A percentile compares a stretch with the other conserved stretches of the same genome.
Evolutionary conservation across 2,797 vertebrate species (phyloP).

Genomic region (Percopsis omiscomaycus): DNA sequence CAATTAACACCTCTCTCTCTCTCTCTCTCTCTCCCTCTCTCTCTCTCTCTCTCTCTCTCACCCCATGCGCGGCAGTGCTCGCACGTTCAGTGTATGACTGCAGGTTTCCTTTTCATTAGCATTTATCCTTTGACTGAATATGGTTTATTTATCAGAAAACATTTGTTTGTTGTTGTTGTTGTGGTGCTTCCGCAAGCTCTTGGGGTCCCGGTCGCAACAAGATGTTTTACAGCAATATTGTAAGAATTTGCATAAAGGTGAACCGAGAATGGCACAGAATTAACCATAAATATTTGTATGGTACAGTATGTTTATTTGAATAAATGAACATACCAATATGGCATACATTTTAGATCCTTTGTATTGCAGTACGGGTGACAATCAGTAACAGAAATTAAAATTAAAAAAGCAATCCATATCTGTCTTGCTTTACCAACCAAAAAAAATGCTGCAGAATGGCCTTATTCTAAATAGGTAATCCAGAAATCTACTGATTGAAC

Average conservation of each 20-base stretch:
- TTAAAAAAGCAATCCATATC: no score
- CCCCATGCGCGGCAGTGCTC: conserved; percentile 63
- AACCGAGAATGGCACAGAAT: no score
- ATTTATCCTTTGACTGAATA: conserved; percentile 74
- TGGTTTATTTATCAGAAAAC: conserved; percentile 76
- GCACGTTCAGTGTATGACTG: conserved; percentile 65
- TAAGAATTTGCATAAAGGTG: no score
- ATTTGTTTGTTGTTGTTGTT: conserved; percentile 66
- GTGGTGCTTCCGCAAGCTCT: conserved; percentile 36
- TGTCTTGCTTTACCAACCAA: no score
- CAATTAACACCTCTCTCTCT: conserved; percentile 90
- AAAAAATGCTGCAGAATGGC: neutral
- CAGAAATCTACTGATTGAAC: conserved; percentile 24
- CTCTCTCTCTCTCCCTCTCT: conserved; percentile 62
- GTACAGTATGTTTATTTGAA: no score
- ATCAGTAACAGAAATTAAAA: no score
- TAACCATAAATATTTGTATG: no score
- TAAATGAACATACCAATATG: no score
- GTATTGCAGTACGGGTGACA: no score
- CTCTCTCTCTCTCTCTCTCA: conserved; percentile 39
- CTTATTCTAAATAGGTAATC: conserved; percentile 4
- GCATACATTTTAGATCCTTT: no score
- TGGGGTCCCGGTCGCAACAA: conserved; percentile 17
- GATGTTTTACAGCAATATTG: neutral
- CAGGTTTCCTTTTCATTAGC: conserved; percentile 72